Evolutionary conservation across 2,888 invertebrate genomes (phyloP), one percentile per base, ranked within the genome.

Genomic region (Cephalotes varians): DNA sequence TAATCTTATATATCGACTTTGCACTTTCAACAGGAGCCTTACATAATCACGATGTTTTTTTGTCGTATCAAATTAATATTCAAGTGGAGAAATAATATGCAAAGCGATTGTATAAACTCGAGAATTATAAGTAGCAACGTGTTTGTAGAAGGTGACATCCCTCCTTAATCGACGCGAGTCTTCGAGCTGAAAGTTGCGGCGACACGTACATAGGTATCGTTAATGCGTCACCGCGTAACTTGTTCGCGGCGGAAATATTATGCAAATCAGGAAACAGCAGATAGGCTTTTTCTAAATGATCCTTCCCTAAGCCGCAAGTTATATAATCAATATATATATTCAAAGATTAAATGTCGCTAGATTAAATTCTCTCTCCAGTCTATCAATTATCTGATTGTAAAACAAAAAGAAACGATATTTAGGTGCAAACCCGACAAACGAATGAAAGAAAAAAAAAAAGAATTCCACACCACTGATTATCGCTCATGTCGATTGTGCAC

Each of bases 381-480:
- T 21, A 47, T 51, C n/a, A 21, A 54, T 64, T 64, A 64, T 37
- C 21, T 3, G 21, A 21, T 4, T n/a, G 54, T 40, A 31, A 21
- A 21, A 31, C n/a, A 25, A 69, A 54, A 28, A 7, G 0, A 21
- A 21, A 51, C 54, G 3, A 21, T 18, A 12, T 51, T 49, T 28
- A 54, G 40, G 10, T 49, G 31, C 21, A 82, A 54, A 67, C 7
- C n/a, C 10, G 25, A 51, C 34, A 40, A 28, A 34, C 9, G 21
- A 6, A 54, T 18, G 51, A 18, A 15, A 74, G 15, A 37, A 40
- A 21, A 31, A 28, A 51, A 31, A 44, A 34, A 56, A 7, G 44
- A 73, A 82, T 51, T 67, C 34, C 21, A 73, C 44, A n/a, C 10
- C 40, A 58, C 3, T 62, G 40, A 31, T 25, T 76, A 85, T 82